Base-by-base conservation (phyloP, 2,113 vertebrate species). In the Gambusia holbrooki region DNA sequence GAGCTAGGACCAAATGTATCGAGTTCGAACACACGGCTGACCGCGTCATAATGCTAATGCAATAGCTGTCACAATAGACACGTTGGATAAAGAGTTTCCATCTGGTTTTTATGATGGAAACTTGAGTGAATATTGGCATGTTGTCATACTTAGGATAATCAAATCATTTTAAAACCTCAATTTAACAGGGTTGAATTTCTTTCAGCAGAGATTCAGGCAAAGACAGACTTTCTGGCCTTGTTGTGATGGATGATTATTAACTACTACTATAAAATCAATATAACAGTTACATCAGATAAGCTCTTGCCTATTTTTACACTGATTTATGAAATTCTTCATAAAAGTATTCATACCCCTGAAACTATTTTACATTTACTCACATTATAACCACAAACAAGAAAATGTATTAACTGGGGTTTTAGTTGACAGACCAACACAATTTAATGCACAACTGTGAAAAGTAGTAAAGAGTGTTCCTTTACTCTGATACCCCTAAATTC, bases 1-100 rank as follows among this genome's bases (percentile, higher is more conserved):
- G 92, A 93, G 85, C 88, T 80, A 90, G 78, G 25, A 58, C 77
- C 54, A 58, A 79, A 89, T 66, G 70, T 79, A 80, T 40, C 22
- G 25, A 37, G 65, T 69, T 32, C 11, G 51, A 68, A 80, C 82
- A 79, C 69, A 72, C 75, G n/a, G 66, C 80, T 42, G 35, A 67
- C 76, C 73, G 71, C 71, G 67, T 61, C 15, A 61, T 61, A 68
- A 73, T 45, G 68, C 33, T 77, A 51, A 78, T n/a, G 33, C 66
- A 29, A 65, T 67, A 66, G 62, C 64, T 30, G 69, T 65, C 27
- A 48, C 62, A 75, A 71, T 5, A 75, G 60, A 78, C 30, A n/a
- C n/a, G 17, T n/a, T 73, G 4, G 32, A 79, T 76, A 81, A 3
- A 83, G 35, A 73, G 28, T 60, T 79, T 69, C 63, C 19, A 78